Percentiles rank a stretch among this genome's conserved stretches.
Evolutionary conservation across 2,888 invertebrate species (phyloP).

Genomic region (Trissolcus brochymenae): DNA sequence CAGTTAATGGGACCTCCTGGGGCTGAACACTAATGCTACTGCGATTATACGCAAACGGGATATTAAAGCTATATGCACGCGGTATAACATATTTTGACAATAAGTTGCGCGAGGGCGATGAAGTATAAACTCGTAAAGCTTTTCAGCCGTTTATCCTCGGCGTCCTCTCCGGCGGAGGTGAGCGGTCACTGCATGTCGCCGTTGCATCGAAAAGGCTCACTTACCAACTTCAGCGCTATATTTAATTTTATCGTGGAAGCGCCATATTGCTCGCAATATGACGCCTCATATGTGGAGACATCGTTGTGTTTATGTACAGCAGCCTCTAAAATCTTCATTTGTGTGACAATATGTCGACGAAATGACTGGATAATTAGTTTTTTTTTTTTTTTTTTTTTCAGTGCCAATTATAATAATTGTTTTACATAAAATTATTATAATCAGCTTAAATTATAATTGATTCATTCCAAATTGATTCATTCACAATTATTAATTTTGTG

Average conservation of each 20-base stretch:
- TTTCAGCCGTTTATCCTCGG: conserved; percentile 65
- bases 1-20: conserved; percentile 73
- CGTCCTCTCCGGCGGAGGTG: conserved; percentile 37
- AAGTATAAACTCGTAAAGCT: conserved; percentile 70
- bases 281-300: conserved; percentile 19
- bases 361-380: not conserved
- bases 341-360: not conserved
- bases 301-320: conserved; percentile 21
- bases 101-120: conserved; percentile 68
- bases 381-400: too few relatives aligned
- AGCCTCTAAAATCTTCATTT: not conserved
- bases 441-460: too few relatives aligned
- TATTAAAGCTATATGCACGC: conserved; percentile 69
- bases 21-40: conserved; percentile 68
- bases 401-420: too few relatives aligned
- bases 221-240: conserved; percentile 36
- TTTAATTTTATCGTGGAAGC: conserved; percentile 44
- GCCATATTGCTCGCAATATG: conserved; percentile 46
- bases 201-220: conserved; percentile 41
- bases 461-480: too few relatives aligned
- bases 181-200: conserved; percentile 46
- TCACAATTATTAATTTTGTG: too few relatives aligned
- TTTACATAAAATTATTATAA: too few relatives aligned
- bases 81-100: conserved; percentile 72
- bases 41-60: conserved; percentile 75